Evolutionary conservation across 2,113 vertebrate species (phyloP).

Genomic region (Onychostoma macrolepis): DNA sequence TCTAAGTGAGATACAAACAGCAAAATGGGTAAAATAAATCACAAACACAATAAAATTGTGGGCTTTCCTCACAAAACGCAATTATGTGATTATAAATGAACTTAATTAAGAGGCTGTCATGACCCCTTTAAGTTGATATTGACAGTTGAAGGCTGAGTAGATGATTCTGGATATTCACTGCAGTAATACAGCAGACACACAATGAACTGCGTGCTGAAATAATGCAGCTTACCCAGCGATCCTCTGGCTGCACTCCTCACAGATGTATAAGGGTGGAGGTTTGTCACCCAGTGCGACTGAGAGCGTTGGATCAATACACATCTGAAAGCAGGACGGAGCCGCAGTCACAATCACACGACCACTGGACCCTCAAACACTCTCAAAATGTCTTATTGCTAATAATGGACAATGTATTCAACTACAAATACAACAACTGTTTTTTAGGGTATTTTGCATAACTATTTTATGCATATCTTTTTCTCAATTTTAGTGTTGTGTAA

Average conservation of each 20-base stretch:
- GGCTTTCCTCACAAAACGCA: too few species aligned
- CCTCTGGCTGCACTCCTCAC: constrained; percentile 97
- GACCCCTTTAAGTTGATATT: neutral
- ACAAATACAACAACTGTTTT: neutral
- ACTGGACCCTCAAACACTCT: neutral
- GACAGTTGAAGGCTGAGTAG: neutral
- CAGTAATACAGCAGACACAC: neutral
- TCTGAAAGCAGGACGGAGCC: constrained; percentile 74
- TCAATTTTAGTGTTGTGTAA: neutral
- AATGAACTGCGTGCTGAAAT: neutral
- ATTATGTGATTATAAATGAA: too few species aligned
- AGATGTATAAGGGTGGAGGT: constrained; percentile 96
- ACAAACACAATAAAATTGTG: too few species aligned
- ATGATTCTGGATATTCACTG: neutral
- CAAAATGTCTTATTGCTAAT: neutral
- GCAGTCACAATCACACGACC: neutral
- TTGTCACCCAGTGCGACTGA: constrained; percentile 98
- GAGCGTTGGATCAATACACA: constrained; percentile 97
- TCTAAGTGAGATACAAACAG: neutral
- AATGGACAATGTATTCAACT: neutral
- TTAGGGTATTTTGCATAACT: neutral
- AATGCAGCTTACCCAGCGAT: constrained; percentile 86
- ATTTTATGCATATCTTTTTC: neutral
- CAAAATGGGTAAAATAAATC: too few species aligned
- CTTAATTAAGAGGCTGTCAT: too few species aligned